Conservation (phyloP, 2,113 vertebrate genomes). For the Mungos mungo region DNA sequence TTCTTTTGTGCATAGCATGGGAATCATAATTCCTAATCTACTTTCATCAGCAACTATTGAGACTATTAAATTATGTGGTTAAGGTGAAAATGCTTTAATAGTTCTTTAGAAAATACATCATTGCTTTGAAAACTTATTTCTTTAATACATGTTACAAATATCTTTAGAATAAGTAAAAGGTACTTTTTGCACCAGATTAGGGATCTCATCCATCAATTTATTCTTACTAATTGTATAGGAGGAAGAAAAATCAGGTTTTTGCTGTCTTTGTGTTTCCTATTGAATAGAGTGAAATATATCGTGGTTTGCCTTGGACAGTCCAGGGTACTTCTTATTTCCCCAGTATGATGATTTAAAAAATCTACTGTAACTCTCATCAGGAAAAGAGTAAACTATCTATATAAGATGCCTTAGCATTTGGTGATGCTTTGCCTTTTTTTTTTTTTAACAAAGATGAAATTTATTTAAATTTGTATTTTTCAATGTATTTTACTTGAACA, state of each 20-base stretch:
- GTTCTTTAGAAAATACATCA: background rate
- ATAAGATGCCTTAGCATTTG: background rate
- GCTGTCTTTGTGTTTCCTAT: background rate
- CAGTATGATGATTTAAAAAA: background rate
- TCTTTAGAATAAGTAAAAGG: background rate
- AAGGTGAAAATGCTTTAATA: background rate
- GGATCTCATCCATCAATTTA: background rate
- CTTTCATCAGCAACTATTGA: background rate
- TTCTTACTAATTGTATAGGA: background rate
- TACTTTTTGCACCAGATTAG: background rate
- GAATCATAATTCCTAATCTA: background rate
- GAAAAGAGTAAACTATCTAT: background rate
- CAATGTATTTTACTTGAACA: conserved; percentile 71
- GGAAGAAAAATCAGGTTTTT: background rate
- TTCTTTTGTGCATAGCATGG: background rate
- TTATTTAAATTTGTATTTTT: conserved; percentile 16
- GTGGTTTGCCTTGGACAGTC: background rate
- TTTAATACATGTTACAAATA: background rate
- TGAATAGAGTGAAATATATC: background rate
- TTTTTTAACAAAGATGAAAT: background rate
- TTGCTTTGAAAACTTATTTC: background rate
- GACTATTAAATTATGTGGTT: background rate
- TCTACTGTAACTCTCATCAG: background rate
- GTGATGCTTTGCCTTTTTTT: background rate
- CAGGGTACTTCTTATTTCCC: background rate